These are phyloP conservation scores for Cuniculus paca DNA, from an alignment of 2,797 vertebrate genomes.

Conservation along the genomic window DNA sequence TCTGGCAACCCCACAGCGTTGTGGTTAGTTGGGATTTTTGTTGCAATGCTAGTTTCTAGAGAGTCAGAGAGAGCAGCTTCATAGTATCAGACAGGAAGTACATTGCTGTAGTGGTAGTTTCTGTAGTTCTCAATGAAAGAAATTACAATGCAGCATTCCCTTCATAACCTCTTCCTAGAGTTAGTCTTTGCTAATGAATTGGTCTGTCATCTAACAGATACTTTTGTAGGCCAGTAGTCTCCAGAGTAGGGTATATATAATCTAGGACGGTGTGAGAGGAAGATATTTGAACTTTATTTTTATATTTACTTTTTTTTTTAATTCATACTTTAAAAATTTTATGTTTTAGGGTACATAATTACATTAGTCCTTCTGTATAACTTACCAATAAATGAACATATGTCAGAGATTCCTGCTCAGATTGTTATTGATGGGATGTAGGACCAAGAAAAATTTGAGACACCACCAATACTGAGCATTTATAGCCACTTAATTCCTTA, in stretches of 20 bases:
- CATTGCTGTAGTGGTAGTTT: not conserved
- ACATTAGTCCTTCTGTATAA: not conserved
- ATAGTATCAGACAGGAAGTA: not conserved
- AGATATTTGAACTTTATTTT: constrained; percentile 52
- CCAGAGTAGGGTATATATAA: constrained; percentile 34
- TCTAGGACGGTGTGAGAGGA: constrained; percentile 1
- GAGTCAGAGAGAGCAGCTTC: not conserved
- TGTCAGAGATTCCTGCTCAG: not conserved
- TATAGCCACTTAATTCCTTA: constrained; percentile 25
- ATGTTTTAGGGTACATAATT: not conserved
- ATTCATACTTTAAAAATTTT: not conserved
- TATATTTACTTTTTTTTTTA: not conserved
- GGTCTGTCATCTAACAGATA: not conserved
- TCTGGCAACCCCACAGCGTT: not conserved
- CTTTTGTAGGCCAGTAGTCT: constrained; percentile 58
- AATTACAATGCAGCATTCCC: constrained; percentile 47
- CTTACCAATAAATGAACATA: not conserved
- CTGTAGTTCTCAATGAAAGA: constrained; percentile 37
- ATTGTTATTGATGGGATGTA: not conserved
- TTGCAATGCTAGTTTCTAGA: constrained; percentile 40
- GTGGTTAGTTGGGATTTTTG: not conserved
- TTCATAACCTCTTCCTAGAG: constrained; percentile 32
- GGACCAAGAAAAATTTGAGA: not conserved
- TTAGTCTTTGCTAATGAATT: constrained; percentile 47
- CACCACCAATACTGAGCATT: not conserved